phyloP scores from a whole-genome alignment of 2,797 vertebrate species.

The Ceyx erithaca region DNA sequence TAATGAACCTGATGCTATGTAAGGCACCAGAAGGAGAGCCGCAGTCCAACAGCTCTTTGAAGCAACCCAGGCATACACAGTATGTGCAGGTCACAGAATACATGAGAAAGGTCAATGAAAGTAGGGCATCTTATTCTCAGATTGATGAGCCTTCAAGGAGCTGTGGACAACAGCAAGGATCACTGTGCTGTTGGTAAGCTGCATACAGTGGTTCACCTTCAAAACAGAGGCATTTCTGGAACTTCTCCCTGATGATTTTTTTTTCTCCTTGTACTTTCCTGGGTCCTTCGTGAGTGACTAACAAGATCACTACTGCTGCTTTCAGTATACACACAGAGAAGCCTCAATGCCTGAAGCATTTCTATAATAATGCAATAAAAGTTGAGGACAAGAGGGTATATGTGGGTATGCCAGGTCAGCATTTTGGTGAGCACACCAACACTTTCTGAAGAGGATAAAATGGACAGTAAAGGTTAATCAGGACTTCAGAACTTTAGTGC shows the following conservation, averaged over 20 bases:
- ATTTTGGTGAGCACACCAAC: not conserved
- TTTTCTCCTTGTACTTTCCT: not conserved
- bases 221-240: not conserved
- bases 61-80: not conserved
- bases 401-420: not conserved
- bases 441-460: not conserved
- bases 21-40: constrained; percentile 8
- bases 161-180: not conserved
- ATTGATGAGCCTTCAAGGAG: constrained; percentile 41
- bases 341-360: not conserved
- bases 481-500: not conserved
- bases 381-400: not conserved
- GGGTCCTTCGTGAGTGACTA: not conserved
- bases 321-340: not conserved
- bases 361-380: not conserved
- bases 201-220: not conserved
- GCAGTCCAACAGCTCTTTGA: not conserved
- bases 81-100: not conserved
- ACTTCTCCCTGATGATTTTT: not conserved
- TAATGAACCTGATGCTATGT: not conserved
- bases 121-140: constrained; percentile 7
- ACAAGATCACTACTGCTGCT: not conserved
- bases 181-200: not conserved
- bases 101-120: not conserved
- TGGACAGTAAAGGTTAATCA: not conserved